Percentiles rank a stretch among this genome's conserved stretches.
Evolutionary conservation across 1,140 invertebrate species (phyloP).

Genomic region (Drosophila pectinifera): DNA sequence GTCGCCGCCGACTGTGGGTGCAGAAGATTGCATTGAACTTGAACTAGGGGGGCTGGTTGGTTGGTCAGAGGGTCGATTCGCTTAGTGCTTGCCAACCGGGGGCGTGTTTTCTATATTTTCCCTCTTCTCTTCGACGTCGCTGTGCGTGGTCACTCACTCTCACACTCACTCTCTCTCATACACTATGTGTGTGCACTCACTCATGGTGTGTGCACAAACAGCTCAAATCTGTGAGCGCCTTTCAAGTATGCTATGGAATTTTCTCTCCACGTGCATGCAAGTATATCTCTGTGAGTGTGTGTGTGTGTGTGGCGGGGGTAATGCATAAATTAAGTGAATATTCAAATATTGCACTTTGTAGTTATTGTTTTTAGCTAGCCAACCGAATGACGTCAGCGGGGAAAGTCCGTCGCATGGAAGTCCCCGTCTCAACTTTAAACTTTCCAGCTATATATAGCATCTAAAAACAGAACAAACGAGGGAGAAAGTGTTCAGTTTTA

Average conservation of each 20-base stretch:
- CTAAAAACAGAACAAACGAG: conserved; percentile 48
- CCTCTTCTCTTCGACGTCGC: background rate
- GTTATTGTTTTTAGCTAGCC: conserved; percentile 8
- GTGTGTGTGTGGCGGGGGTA: conserved; percentile 4
- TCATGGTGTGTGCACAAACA: conserved; percentile 8
- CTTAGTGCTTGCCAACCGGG: conserved; percentile 49
- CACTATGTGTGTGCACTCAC: conserved; percentile 28
- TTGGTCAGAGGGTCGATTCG: conserved; percentile 19
- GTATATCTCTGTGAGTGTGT: conserved; percentile 4
- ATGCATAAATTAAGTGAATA: conserved; percentile 74
- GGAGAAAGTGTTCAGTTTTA: conserved; percentile 23
- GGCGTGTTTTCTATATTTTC: conserved; percentile 52
- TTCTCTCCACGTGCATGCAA: no score
- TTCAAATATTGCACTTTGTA: conserved; percentile 68
- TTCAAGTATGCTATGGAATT: conserved; percentile 56
- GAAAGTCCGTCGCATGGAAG: conserved; percentile 1
- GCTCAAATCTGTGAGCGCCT: conserved; percentile 46
- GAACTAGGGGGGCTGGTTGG: conserved; percentile 33
- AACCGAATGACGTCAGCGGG: conserved; percentile 57
- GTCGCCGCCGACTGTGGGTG: conserved; percentile 43
- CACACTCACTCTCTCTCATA: conserved; percentile 10
- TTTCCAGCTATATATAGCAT: conserved; percentile 65
- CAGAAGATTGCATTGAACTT: conserved; percentile 74
- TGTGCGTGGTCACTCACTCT: conserved; percentile 27
- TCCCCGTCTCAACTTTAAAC: conserved; percentile 72